These are phyloP conservation scores for Caerostris darwini DNA, from an alignment of 1,140 invertebrate genomes.

Conservation along the genomic window DNA sequence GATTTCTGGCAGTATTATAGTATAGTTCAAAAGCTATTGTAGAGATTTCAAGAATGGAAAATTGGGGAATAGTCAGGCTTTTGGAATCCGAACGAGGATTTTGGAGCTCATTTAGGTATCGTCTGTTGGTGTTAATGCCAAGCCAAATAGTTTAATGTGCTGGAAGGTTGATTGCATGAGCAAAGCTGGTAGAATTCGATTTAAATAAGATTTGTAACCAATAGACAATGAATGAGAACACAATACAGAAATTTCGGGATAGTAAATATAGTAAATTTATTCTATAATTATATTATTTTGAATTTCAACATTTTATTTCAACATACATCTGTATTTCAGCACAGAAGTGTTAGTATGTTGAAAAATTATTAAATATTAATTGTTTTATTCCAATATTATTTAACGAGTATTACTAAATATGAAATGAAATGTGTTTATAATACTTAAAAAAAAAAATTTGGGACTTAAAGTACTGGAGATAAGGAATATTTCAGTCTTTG, in stretches of 20 bases:
- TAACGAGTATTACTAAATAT: no score
- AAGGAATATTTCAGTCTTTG: no score
- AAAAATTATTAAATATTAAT: no score
- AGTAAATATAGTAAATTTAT: no score
- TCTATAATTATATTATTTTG: no score
- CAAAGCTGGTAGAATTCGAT: not conserved
- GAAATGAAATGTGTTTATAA: no score
- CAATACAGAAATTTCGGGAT: not conserved
- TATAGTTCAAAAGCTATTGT: constrained; percentile 24
- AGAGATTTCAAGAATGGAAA: not conserved
- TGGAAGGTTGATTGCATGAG: not conserved
- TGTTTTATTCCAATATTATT: no score
- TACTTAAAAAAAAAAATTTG: no score
- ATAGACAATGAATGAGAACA: not conserved
- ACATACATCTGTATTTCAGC: no score
- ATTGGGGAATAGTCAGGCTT: not conserved
- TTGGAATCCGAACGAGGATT: not conserved
- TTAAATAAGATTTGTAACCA: not conserved
- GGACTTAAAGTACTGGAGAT: no score
- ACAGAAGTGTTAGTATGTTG: no score
- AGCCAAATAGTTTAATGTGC: not conserved
- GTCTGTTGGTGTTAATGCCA: not conserved
- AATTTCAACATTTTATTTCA: no score
- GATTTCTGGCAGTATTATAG: not conserved
- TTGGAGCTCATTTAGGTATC: not conserved